Evolutionary conservation across 2,888 invertebrate species (phyloP).

Genomic region (Oasisia sp.): DNA sequence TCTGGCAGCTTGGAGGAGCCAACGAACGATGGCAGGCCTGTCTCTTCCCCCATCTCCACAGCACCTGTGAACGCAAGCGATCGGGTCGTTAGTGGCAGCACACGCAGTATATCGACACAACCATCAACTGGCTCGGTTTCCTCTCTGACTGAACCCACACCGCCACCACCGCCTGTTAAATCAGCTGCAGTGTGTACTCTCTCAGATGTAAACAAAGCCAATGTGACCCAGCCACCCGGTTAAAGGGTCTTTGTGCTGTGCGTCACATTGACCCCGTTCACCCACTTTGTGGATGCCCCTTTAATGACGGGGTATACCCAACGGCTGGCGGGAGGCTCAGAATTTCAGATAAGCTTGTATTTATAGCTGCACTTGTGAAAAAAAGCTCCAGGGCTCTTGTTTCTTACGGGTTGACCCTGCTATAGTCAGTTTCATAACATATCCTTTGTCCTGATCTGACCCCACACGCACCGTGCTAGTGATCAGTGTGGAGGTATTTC

Average conservation of each 20-base stretch:
- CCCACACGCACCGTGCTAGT: background rate
- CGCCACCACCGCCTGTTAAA: background rate
- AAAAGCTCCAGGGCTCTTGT: background rate
- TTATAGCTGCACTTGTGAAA: background rate
- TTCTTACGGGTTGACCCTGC: background rate
- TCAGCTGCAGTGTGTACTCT: background rate
- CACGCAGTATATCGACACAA: background rate
- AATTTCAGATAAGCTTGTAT: background rate
- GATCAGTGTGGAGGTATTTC: background rate
- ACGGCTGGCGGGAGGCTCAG: background rate
- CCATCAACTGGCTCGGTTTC: background rate
- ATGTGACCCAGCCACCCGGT: background rate
- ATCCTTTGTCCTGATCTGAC: background rate
- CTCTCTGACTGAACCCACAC: background rate
- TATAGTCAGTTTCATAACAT: background rate
- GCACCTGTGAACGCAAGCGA: background rate
- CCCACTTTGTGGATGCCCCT: background rate
- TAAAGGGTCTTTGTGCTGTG: background rate
- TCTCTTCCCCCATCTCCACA: slow-evolving; percentile 13
- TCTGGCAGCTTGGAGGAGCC: slow-evolving; percentile 3
- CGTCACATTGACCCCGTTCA: background rate
- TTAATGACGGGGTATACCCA: background rate
- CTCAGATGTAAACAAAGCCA: slow-evolving; percentile 11
- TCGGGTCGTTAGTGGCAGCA: background rate
- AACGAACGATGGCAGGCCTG: background rate